Evolutionary conservation across 1,140 invertebrate genomes (phyloP).

Genomic region (Chironomus striatipennis): DNA sequence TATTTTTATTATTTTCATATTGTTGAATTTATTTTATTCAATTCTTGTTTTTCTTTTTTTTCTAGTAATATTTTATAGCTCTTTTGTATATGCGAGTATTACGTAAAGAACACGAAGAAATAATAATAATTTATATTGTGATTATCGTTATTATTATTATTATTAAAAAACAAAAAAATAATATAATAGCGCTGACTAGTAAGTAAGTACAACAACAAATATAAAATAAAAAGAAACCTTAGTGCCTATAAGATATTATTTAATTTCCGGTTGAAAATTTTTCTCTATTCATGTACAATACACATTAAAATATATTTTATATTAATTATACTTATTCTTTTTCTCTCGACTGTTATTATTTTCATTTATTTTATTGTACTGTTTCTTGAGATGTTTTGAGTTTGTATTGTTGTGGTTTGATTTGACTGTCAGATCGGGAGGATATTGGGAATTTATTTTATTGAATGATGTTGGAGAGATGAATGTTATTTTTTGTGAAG

Average conservation of each 20-base stretch:
- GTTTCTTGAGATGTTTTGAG: too few relatives aligned
- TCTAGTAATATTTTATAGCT: not conserved
- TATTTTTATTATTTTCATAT: not conserved
- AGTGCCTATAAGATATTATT: conserved; percentile 19
- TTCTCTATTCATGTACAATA: not conserved
- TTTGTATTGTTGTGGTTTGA: too few relatives aligned
- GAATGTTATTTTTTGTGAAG: too few relatives aligned
- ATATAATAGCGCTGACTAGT: not conserved
- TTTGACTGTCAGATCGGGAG: too few relatives aligned
- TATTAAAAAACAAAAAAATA: not conserved
- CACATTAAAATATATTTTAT: conserved; percentile 21
- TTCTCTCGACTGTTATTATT: not conserved
- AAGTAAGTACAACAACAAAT: conserved; percentile 6
- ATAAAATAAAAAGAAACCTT: not conserved
- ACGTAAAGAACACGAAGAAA: conserved; percentile 13
- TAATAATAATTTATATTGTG: conserved; percentile 15
- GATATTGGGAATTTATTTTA: too few relatives aligned
- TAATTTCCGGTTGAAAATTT: conserved; percentile 16
- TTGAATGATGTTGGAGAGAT: too few relatives aligned
- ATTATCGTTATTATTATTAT: conserved; percentile 15
- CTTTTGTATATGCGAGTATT: not conserved
- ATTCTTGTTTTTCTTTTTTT: not conserved
- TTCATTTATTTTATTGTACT: not conserved
- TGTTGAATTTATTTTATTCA: too few relatives aligned
- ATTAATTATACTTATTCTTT: conserved; percentile 20